Evolutionary conservation across 2,113 vertebrate genomes (phyloP).

Genomic region (Eurypyga helias): DNA sequence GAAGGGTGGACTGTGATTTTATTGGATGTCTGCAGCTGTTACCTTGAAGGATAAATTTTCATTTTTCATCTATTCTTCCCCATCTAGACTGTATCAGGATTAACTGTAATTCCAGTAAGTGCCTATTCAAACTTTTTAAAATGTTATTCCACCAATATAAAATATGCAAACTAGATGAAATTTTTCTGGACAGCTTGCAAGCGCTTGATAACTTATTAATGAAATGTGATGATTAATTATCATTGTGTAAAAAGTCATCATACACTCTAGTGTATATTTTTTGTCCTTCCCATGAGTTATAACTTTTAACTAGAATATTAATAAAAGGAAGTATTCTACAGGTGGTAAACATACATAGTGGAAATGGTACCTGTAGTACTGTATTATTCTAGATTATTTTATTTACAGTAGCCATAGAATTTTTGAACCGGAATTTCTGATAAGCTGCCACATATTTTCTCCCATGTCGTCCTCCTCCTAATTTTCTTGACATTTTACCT

Average conservation of each 20-base stretch:
- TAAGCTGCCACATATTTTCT: not conserved
- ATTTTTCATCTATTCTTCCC: constrained; percentile 99
- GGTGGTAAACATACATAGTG: not conserved
- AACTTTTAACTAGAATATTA: not conserved
- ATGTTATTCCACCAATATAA: constrained; percentile 84
- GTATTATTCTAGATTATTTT: not conserved
- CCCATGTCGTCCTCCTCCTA: not conserved
- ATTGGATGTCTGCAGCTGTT: constrained; percentile 99
- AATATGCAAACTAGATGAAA: constrained; percentile 76
- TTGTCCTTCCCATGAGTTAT: not conserved
- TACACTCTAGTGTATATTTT: not conserved
- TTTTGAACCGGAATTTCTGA: not conserved
- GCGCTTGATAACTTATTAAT: constrained; percentile 57
- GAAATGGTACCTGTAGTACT: not conserved
- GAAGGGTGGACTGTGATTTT: constrained; percentile 98
- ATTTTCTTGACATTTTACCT: not conserved
- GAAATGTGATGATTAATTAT: constrained; percentile 68
- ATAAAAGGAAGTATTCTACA: not conserved
- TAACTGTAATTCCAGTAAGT: constrained; percentile 99
- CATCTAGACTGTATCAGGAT: constrained; percentile 99
- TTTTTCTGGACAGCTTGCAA: constrained; percentile 50
- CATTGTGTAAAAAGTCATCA: constrained; percentile 80
- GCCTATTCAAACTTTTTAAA: constrained; percentile 93
- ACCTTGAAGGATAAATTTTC: constrained; percentile 99
- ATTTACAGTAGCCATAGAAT: not conserved